Evolutionary conservation across 1,140 invertebrate species (phyloP).

Genomic region (Saccostrea echinata): DNA sequence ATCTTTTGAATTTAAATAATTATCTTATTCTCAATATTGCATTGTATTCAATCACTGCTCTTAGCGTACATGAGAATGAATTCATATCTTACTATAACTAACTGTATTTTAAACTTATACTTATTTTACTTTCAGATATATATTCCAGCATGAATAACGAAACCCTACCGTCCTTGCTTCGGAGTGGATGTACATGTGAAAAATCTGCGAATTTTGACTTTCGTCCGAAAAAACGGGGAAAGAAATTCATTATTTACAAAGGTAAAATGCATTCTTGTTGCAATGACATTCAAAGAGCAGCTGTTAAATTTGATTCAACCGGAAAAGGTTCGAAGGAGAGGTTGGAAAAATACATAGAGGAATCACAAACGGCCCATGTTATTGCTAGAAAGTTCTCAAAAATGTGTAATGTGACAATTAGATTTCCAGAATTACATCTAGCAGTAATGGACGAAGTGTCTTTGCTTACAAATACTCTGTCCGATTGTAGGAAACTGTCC

Average conservation of each 20-base stretch:
- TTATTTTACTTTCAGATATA: too few species aligned
- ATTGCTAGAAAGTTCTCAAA: background rate
- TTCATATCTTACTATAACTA: too few species aligned
- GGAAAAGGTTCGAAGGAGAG: background rate
- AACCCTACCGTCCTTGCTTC: background rate
- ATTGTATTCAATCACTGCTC: too few species aligned
- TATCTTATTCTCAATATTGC: too few species aligned
- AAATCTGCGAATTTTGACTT: conserved; percentile 9
- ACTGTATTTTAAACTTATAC: too few species aligned
- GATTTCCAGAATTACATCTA: conserved; percentile 9
- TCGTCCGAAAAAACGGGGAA: background rate
- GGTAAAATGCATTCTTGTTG: background rate
- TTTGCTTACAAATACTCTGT: background rate
- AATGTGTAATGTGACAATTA: background rate
- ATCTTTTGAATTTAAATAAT: too few species aligned
- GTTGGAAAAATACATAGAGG: background rate
- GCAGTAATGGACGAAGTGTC: background rate
- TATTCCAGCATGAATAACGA: background rate
- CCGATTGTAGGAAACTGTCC: background rate
- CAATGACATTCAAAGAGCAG: background rate
- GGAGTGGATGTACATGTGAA: background rate
- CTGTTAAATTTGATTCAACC: background rate
- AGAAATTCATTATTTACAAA: background rate
- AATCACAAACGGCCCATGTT: background rate
- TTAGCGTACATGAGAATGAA: too few species aligned